These are phyloP conservation scores for Erynnis tages DNA, from an alignment of 2,888 invertebrate genomes.

Conservation along the genomic window DNA sequence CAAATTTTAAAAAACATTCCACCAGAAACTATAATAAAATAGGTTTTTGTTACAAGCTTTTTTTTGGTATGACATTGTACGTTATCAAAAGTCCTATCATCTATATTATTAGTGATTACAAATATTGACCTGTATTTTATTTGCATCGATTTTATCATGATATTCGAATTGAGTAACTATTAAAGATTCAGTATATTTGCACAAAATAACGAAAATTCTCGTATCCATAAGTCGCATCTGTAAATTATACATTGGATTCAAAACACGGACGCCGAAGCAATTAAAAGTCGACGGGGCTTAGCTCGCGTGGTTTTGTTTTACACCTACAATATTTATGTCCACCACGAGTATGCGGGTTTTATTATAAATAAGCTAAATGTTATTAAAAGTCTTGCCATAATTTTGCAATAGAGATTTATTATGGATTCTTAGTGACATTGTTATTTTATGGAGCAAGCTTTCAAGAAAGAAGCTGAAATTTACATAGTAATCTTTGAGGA, in stretches of 20 bases:
- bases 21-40: constrained; percentile 39
- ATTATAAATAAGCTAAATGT: neutral
- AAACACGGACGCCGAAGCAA: constrained; percentile 12
- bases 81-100: too few relatives aligned
- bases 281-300: constrained; percentile 13
- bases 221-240: constrained; percentile 5
- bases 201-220: neutral
- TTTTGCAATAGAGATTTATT: constrained; percentile 9
- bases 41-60: too few relatives aligned
- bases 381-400: constrained; percentile 11
- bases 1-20: constrained; percentile 40
- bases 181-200: too few relatives aligned
- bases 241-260: constrained; percentile 10
- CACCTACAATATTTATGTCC: constrained; percentile 10
- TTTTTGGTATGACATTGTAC: too few relatives aligned
- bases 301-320: neutral
- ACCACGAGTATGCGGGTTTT: neutral
- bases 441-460: neutral
- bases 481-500: neutral
- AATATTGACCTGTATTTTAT: too few relatives aligned
- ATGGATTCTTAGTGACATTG: neutral
- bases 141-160: too few relatives aligned
- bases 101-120: too few relatives aligned
- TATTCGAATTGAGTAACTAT: too few relatives aligned
- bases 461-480: neutral